phyloP scores from a whole-genome alignment of 1,140 invertebrate species.

The Zaprionus africanus region DNA sequence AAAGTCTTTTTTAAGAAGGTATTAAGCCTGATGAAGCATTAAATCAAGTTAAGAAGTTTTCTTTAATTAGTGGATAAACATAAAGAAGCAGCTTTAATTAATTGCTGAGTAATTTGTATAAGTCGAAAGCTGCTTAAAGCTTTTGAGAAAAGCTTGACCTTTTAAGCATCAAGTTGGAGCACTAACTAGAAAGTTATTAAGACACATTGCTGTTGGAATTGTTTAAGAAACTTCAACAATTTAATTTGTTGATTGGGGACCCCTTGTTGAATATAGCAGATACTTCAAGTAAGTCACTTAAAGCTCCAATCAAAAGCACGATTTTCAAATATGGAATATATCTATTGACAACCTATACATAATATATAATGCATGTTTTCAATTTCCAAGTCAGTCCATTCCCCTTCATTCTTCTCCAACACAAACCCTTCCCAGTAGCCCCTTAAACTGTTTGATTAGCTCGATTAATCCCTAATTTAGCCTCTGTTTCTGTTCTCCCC shows the following conservation, averaged over 20 bases:
- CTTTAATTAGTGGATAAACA: background rate
- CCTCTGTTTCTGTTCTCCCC: background rate
- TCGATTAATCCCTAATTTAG: conserved; percentile 8
- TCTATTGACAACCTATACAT: too few species aligned
- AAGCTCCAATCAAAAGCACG: background rate
- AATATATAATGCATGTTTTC: background rate
- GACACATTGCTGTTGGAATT: too few species aligned
- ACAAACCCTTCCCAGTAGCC: background rate
- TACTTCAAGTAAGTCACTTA: background rate
- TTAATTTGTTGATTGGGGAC: too few species aligned
- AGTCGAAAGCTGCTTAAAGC: too few species aligned
- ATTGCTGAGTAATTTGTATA: background rate
- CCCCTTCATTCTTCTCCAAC: background rate
- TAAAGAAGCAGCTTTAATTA: background rate
- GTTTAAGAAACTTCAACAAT: too few species aligned
- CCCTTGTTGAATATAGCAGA: too few species aligned
- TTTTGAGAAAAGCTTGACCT: too few species aligned
- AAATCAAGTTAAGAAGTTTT: background rate
- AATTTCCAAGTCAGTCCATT: background rate
- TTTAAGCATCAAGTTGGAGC: too few species aligned
- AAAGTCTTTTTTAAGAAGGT: background rate
- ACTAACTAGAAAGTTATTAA: too few species aligned
- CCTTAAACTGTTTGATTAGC: conserved; percentile 1
- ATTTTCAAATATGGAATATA: too few species aligned
- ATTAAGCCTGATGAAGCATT: background rate